Evolutionary conservation across 2,797 vertebrate genomes (phyloP).

Genomic region (Typhlichthys eigenmanni): DNA sequence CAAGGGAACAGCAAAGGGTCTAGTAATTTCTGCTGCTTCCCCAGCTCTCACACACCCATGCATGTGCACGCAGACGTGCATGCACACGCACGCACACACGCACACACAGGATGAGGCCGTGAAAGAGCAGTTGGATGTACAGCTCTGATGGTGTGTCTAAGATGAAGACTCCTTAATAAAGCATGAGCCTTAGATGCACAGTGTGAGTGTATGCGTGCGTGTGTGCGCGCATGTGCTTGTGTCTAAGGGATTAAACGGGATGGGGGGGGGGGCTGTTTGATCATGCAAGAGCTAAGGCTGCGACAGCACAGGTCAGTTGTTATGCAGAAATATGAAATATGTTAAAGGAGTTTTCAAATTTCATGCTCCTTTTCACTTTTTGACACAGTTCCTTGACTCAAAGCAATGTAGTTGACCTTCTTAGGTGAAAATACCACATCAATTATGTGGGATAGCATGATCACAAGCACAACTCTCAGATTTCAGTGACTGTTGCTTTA

Average conservation of each 20-base stretch:
- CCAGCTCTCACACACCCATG: slow-evolving; percentile 32
- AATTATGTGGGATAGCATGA: no score
- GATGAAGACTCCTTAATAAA: slow-evolving; percentile 70
- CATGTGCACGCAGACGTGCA: slow-evolving; percentile 3
- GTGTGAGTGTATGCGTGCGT: slow-evolving; percentile 5
- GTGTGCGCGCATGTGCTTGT: not conserved
- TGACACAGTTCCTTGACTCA: no score
- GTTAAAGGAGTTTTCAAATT: no score
- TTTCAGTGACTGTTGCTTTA: no score
- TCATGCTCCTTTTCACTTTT: no score
- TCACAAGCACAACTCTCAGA: no score
- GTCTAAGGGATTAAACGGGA: not conserved
- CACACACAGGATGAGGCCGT: slow-evolving; percentile 47
- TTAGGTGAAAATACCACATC: no score
- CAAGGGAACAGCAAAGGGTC: slow-evolving; percentile 50
- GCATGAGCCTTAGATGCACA: slow-evolving; percentile 53
- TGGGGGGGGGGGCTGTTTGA: slow-evolving; percentile 7
- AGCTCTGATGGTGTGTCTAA: slow-evolving; percentile 71
- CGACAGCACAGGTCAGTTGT: no score
- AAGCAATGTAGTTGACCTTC: no score
- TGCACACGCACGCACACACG: slow-evolving; percentile 5
- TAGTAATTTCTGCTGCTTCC: slow-evolving; percentile 53
- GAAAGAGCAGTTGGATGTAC: slow-evolving; percentile 73
- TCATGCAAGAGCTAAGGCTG: slow-evolving; percentile 17
- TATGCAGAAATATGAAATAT: no score